Evolutionary conservation across 2,113 vertebrate species (phyloP).

Genomic region (Myodes glareolus): DNA sequence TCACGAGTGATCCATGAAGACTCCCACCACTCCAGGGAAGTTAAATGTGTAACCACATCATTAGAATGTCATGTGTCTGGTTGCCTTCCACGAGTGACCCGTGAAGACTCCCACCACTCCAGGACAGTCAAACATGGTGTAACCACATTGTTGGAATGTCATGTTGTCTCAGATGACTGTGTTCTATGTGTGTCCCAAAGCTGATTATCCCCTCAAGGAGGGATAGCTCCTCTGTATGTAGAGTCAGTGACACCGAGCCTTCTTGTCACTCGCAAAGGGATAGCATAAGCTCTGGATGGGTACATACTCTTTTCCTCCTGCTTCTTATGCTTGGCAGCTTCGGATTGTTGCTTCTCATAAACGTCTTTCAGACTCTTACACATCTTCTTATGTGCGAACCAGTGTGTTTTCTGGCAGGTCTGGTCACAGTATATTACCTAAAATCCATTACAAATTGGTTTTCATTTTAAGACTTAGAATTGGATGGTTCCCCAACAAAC

Average conservation of each 20-base stretch:
- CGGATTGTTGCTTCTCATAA: slow-evolving; percentile 91
- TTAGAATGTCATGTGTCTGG: background rate
- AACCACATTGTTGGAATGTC: background rate
- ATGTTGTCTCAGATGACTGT: background rate
- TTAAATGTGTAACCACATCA: background rate
- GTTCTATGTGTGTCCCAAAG: background rate
- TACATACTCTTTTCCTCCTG: slow-evolving; percentile 82
- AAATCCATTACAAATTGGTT: slow-evolving; percentile 46
- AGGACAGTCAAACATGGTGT: background rate
- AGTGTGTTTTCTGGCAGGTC: slow-evolving; percentile 96
- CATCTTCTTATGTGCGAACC: slow-evolving; percentile 97
- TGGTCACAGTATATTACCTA: slow-evolving; percentile 97
- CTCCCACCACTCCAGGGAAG: background rate
- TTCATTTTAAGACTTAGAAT: slow-evolving; percentile 43
- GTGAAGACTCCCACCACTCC: background rate
- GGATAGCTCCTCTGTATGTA: background rate
- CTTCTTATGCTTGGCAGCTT: slow-evolving; percentile 88
- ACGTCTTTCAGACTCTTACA: slow-evolving; percentile 94
- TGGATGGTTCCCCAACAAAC: background rate
- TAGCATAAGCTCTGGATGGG: background rate
- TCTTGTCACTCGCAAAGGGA: too few relatives aligned
- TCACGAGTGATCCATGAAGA: background rate
- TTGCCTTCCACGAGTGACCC: background rate
- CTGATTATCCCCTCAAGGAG: background rate
- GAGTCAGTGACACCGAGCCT: background rate